Evolutionary conservation across 2,888 invertebrate genomes (phyloP).

Genomic region (Odontothrips loti): DNA sequence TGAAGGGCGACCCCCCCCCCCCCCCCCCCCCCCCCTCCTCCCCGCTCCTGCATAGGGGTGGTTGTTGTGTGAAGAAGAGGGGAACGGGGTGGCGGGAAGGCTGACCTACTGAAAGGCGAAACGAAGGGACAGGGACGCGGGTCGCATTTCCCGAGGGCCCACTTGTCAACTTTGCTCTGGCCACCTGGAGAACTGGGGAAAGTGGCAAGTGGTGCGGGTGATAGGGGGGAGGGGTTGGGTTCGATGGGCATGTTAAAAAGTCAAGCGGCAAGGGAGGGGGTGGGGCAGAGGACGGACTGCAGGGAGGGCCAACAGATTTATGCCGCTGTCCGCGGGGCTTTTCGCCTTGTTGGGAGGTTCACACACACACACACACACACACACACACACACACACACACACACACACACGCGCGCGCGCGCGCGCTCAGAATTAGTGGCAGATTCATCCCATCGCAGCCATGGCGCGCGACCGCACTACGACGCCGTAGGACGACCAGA

Average conservation of each 20-base stretch:
- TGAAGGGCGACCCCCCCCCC: too few relatives aligned
- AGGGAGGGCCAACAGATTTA: constrained; percentile 10
- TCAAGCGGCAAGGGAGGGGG: background rate
- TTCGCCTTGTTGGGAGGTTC: too few relatives aligned
- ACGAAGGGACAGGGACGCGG: background rate
- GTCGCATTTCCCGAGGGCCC: constrained; percentile 10
- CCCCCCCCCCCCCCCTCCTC: too few relatives aligned
- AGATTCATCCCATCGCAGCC: background rate
- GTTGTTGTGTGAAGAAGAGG: background rate
- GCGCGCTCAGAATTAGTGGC: background rate
- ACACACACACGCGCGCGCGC: too few relatives aligned
- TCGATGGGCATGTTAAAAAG: background rate
- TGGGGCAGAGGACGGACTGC: background rate
- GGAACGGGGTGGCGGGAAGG: background rate
- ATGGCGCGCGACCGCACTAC: background rate
- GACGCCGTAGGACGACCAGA: background rate
- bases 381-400: too few relatives aligned
- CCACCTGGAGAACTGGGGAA: background rate
- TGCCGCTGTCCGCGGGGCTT: background rate
- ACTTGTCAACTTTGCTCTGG: constrained; percentile 11
- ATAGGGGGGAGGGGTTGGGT: background rate
- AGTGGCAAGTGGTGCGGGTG: background rate
- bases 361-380: too few relatives aligned
- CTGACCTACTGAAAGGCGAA: background rate
- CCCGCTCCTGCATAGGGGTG: too few relatives aligned